A percentile compares a stretch with the other conserved stretches of the same genome.
Conservation (phyloP, 2,888 invertebrate species). For the Lepidochitona cinerea region DNA sequence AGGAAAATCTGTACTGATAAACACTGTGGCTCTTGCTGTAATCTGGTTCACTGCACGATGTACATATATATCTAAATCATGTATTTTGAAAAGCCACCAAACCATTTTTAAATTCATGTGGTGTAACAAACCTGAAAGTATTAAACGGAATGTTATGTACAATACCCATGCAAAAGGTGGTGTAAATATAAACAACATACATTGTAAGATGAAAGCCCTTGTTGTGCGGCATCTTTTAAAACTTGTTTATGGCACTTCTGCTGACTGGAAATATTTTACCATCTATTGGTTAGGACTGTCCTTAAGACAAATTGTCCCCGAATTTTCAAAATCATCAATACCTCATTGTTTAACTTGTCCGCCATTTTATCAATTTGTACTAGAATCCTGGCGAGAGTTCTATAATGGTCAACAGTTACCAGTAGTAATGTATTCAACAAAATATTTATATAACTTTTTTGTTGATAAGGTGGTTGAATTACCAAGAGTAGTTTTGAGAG, state of each 20-base stretch:
- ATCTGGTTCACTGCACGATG: background rate
- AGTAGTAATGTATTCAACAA: background rate
- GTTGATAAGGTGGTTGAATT: background rate
- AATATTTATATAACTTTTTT: background rate
- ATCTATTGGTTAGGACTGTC: background rate
- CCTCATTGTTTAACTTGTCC: background rate
- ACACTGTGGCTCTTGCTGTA: background rate
- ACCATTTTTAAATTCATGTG: background rate
- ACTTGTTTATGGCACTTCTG: background rate
- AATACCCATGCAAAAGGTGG: background rate
- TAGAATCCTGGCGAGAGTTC: background rate
- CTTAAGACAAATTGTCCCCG: background rate
- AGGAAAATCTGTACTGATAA: background rate
- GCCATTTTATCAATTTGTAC: background rate
- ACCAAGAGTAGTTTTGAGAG: background rate
- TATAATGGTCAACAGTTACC: background rate
- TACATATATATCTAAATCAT: background rate
- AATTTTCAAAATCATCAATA: background rate
- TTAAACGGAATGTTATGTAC: background rate
- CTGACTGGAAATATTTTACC: constrained; percentile 5
- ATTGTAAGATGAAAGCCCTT: background rate
- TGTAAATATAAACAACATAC: background rate
- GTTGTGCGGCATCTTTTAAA: background rate
- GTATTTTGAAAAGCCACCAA: background rate
- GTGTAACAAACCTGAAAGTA: background rate